Evolutionary conservation across 2,113 vertebrate genomes (phyloP).

Genomic region (Eurystomus gularis): DNA sequence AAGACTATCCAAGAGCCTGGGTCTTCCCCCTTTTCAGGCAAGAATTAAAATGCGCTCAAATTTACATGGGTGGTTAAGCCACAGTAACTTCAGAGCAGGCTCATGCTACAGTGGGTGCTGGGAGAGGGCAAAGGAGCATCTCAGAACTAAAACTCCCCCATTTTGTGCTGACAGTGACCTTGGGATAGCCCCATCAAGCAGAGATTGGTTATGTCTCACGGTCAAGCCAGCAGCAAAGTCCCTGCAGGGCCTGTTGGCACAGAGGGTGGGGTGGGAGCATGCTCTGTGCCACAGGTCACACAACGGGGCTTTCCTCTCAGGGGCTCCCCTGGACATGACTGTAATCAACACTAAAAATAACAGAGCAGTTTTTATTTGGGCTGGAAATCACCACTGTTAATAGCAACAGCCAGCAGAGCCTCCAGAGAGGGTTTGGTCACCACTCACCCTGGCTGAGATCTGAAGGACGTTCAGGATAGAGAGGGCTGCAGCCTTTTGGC

Average conservation of each 20-base stretch:
- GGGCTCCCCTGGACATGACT: neutral
- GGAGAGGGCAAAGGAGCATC: neutral
- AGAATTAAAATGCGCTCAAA: neutral
- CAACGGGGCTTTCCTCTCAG: neutral
- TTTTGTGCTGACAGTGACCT: neutral
- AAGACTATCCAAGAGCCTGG: neutral
- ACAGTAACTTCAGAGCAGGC: neutral
- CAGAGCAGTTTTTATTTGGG: neutral
- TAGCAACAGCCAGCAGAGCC: neutral
- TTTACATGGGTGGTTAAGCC: neutral
- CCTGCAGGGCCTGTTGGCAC: accelerated
- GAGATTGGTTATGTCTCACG: neutral
- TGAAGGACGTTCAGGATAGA: neutral
- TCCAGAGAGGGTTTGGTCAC: neutral
- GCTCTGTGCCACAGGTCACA: neutral
- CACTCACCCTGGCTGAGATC: neutral
- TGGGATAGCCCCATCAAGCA: neutral
- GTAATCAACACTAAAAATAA: neutral
- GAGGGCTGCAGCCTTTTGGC: neutral
- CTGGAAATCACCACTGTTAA: neutral
- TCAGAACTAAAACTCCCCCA: neutral
- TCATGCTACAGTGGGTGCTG: neutral
- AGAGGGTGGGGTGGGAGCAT: neutral
- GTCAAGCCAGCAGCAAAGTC: neutral
- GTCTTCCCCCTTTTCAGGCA: neutral